Evolutionary conservation across 2,113 vertebrate genomes (phyloP), one percentile per base, ranked within the genome.

Genomic region (Uria aalge): DNA sequence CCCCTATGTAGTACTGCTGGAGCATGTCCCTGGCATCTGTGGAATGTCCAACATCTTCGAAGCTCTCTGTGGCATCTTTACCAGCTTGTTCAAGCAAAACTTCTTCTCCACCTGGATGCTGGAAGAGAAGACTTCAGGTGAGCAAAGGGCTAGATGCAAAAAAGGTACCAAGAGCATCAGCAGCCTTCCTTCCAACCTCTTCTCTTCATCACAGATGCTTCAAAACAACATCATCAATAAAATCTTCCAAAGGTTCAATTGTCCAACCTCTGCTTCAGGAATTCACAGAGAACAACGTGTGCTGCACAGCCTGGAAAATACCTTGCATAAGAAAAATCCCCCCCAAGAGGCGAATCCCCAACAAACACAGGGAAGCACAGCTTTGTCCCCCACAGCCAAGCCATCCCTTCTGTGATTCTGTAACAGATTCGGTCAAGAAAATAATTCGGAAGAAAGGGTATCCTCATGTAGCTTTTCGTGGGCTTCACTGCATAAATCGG

Each of bases 31-130:
- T 98, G 96, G 99, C 99, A 62, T 99, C 99, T 29, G 82, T 95
- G 53, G 99, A 99, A 93, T 99, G 99, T 26, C 99, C 99, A 8
- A 99, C 99, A 56, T 99, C 99, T 90, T 99, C 99, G 40, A 99
- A 99, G 94, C 99, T 99, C 97, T 99, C 99, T 2, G 99, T 99
- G 64, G 99, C 99, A 82, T 99, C 99, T 36, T 92, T 71, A 24
- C 99, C 99, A 5, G 98, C 99, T 96, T 99, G 99, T 87, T 99
- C 99, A 12, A 99, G 95, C 94, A 99, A 89, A 92, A 99, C 99
- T 88, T 99, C 99, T 95, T 99, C 99, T 82, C 99, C 99, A 9
- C 99, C 99, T 7, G 99, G 99, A 96, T 99, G 99, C 99, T 99
- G 96, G 5, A 88, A 98, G 89, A 79, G 59, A 98, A 56, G 27